Conservation (phyloP, 1,140 invertebrate genomes). For the Caenorhabditis remanei region DNA sequence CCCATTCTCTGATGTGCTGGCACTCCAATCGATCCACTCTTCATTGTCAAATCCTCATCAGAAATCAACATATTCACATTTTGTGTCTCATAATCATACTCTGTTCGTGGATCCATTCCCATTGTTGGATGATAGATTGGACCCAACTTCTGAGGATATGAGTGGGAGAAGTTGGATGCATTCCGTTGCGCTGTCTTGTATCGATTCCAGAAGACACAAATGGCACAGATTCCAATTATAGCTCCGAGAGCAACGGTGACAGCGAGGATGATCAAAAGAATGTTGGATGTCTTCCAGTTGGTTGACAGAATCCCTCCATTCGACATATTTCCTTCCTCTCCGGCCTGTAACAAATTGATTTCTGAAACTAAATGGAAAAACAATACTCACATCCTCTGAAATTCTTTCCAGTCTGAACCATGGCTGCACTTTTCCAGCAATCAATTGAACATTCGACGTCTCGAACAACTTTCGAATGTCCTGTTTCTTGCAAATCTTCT, state of each 20-base stretch:
- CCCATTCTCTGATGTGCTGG: conserved; percentile 60
- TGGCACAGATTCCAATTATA: conserved; percentile 33
- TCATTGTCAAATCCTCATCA: conserved; percentile 74
- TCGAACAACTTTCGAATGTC: conserved; percentile 75
- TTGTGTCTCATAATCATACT: conserved; percentile 62
- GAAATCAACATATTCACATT: conserved; percentile 76
- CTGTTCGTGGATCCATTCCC: conserved; percentile 59
- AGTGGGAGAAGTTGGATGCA: conserved; percentile 11
- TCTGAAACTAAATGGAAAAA: neutral
- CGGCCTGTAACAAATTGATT: conserved; percentile 23
- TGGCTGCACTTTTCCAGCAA: conserved; percentile 71
- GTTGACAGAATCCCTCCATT: conserved; percentile 26
- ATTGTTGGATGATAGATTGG: conserved; percentile 62
- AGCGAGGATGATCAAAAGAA: conserved; percentile 8
- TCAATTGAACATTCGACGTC: conserved; percentile 65
- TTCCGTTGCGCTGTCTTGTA: conserved; percentile 44
- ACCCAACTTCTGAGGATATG: conserved; percentile 57
- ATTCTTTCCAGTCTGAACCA: conserved; percentile 72
- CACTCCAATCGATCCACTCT: conserved; percentile 69
- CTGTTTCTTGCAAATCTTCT: conserved; percentile 73
- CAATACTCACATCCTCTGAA: conserved; percentile 59
- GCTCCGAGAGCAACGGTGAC: conserved; percentile 37
- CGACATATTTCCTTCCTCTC: conserved; percentile 6
- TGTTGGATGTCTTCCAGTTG: conserved; percentile 44
- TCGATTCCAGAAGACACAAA: conserved; percentile 36